Evolutionary conservation across 2,888 invertebrate species (phyloP), one percentile per base, ranked within the genome.

Genomic region (Athalia rosae): DNA sequence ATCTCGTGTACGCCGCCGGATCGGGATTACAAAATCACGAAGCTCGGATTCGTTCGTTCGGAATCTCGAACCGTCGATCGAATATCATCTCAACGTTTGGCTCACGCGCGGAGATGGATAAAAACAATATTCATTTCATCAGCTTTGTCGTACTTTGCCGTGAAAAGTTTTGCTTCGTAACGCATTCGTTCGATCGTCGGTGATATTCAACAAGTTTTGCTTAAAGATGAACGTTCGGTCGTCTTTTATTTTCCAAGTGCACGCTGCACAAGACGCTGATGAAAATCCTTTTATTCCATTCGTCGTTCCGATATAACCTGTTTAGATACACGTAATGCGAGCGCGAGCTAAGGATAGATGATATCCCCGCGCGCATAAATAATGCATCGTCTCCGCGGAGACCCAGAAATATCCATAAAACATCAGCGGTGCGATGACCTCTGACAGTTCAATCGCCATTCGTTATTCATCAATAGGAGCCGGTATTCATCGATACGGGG

Each of bases 401-500:
- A 79, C 81, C 83, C 84, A 83, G 85, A 85, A 87, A 85, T 86
- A 85, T 84, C 82, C 82, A 81, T 83, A 83, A 83, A 83, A 85
- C 79, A 81, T 82, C 84, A 83, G 85, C 85, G 85, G 78, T 79
- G 83, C 78, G 83, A 84, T 85, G 86, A 87, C 87, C 87, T 80
- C 82, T 74, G 74, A 74, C 61, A 58, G 71, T 71, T 71, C 58
- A 71, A 71, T 71, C 71, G 74, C 62, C 61, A 74, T 74, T 74
- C 61, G 61, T 74, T 74, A 74, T 74, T 74, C 74, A 74, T 74
- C 74, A 62, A 74, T 61, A 61, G 50, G 62, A 50, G 1, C n/a
- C 13, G 3, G 13, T 3, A 50, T 67, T n/a, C 53, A 64, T 47
- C 64, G 45, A 15, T 48, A 15, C 48, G 15, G 13, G 66, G 15